phyloP scores from a whole-genome alignment of 1,140 invertebrate genomes.

The Hyles vespertilio region DNA sequence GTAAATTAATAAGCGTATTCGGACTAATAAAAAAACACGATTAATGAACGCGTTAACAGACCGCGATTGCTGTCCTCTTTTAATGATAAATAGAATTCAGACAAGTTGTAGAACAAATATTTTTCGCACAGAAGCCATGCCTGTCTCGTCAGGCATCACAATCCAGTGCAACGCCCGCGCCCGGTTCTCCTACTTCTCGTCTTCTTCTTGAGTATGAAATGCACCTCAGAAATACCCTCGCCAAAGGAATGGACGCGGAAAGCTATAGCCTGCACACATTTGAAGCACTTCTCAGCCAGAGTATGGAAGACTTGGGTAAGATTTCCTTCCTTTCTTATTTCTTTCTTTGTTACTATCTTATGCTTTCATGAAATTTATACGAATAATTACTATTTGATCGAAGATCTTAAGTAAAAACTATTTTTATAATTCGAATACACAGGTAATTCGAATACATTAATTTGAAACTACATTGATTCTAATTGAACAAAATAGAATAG shows the following conservation, averaged over 20 bases:
- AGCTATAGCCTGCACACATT: constrained; percentile 96
- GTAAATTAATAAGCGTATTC: too few relatives aligned
- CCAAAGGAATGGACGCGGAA: constrained; percentile 96
- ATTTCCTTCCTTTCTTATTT: not conserved
- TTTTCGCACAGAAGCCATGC: constrained; percentile 41
- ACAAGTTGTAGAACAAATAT: not conserved
- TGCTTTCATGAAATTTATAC: too few relatives aligned
- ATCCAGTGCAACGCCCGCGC: constrained; percentile 82
- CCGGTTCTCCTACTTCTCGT: constrained; percentile 90
- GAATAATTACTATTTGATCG: too few relatives aligned
- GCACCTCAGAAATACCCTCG: constrained; percentile 94
- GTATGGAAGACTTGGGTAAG: constrained; percentile 95
- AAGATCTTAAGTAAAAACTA: too few relatives aligned
- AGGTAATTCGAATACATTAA: too few relatives aligned
- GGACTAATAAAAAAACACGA: too few relatives aligned
- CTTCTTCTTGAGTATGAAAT: constrained; percentile 95
- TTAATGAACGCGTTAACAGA: too few relatives aligned
- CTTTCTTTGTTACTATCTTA: not conserved
- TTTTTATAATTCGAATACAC: too few relatives aligned
- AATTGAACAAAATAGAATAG: too few relatives aligned
- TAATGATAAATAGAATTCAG: too few relatives aligned
- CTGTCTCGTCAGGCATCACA: constrained; percentile 72
- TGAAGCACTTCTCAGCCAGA: constrained; percentile 93
- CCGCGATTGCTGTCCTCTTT: too few relatives aligned
- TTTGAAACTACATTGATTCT: too few relatives aligned